Percentiles rank a stretch among this genome's conserved stretches.
These are phyloP conservation scores for Panthera leo DNA, from an alignment of 2,113 vertebrate genomes.

Conservation along the genomic window DNA sequence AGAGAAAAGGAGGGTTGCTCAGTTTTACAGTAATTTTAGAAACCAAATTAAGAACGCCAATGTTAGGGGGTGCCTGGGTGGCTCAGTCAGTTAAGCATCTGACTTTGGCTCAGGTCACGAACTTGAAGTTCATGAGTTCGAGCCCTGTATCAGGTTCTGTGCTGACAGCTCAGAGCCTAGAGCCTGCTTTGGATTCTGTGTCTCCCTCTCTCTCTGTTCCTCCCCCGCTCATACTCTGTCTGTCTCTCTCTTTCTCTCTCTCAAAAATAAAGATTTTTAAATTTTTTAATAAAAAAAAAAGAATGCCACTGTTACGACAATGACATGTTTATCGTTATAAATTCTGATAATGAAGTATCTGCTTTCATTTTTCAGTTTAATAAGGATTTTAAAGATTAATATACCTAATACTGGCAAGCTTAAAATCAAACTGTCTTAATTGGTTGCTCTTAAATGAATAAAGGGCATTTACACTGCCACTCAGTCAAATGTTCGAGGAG, in stretches of 20 bases:
- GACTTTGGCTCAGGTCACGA: too few relatives aligned
- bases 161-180: too few relatives aligned
- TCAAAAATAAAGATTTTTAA: too few relatives aligned
- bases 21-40: background rate
- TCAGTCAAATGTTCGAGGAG: background rate
- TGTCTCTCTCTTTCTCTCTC: too few relatives aligned
- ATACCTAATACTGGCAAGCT: background rate
- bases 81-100: too few relatives aligned
- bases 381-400: background rate
- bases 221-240: too few relatives aligned
- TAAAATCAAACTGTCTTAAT: background rate
- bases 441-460: background rate
- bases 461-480: background rate
- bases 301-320: background rate
- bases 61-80: too few relatives aligned
- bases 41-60: background rate
- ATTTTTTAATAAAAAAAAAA: background rate
- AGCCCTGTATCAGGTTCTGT: too few relatives aligned
- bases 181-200: too few relatives aligned
- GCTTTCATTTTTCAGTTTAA: background rate
- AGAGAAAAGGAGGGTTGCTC: background rate
- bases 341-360: background rate
- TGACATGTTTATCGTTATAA: background rate
- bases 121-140: too few relatives aligned
- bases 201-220: too few relatives aligned